phyloP scores from a whole-genome alignment of 1,140 invertebrate species.

The Riptortus pedestris region DNA sequence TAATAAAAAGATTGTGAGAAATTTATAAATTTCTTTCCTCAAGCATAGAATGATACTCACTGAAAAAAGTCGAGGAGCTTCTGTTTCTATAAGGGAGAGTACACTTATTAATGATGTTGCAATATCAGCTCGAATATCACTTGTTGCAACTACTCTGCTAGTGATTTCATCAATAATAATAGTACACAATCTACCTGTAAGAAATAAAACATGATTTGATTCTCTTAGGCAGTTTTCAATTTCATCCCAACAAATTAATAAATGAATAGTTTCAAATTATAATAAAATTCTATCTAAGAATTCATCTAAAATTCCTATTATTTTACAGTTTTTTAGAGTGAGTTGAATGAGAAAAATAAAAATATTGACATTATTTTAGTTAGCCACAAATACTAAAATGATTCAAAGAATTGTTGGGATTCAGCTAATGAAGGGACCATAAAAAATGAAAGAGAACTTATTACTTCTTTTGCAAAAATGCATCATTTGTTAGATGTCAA shows the following conservation, averaged over 20 bases:
- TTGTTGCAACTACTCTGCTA: slow-evolving; percentile 44
- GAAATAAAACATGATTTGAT: slow-evolving; percentile 23
- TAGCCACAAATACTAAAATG: not conserved
- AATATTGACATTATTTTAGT: too few relatives aligned
- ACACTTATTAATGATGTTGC: slow-evolving; percentile 47
- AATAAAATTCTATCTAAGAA: too few relatives aligned
- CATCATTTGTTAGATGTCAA: too few relatives aligned
- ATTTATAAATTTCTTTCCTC: slow-evolving; percentile 6
- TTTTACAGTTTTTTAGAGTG: too few relatives aligned
- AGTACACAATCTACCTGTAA: slow-evolving; percentile 47
- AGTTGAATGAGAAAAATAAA: too few relatives aligned
- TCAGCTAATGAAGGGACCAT: not conserved
- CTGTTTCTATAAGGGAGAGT: slow-evolving; percentile 45
- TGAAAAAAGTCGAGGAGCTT: slow-evolving; percentile 46
- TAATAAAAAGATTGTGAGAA: slow-evolving; percentile 17
- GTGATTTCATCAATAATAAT: slow-evolving; percentile 51
- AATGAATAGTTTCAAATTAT: too few relatives aligned
- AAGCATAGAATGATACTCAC: too few relatives aligned
- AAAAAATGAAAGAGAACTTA: not conserved
- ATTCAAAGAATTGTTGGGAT: not conserved
- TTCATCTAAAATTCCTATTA: too few relatives aligned
- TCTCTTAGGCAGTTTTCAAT: too few relatives aligned
- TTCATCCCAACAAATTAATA: too few relatives aligned
- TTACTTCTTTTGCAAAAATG: not conserved
- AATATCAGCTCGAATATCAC: slow-evolving; percentile 55